Evolutionary conservation across 2,113 vertebrate genomes (phyloP).

Genomic region (Chionomys nivalis): DNA sequence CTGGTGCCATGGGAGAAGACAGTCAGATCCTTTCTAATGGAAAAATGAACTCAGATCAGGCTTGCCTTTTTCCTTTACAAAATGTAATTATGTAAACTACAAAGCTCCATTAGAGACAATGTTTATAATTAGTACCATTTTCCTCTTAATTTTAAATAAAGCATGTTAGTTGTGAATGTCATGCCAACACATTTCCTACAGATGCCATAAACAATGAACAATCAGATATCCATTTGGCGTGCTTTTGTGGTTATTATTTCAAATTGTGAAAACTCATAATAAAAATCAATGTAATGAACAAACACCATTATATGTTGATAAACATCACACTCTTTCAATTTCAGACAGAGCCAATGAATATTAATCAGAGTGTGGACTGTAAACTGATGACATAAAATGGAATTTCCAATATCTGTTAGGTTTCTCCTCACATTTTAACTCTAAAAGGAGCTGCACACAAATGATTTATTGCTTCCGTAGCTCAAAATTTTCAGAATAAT

Average conservation of each 20-base stretch:
- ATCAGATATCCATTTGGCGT: conserved; percentile 86
- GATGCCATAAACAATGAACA: conserved; percentile 87
- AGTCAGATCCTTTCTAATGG: conserved; percentile 83
- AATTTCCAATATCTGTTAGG: conserved; percentile 55
- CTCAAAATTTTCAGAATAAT: neutral
- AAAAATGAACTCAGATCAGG: conserved; percentile 86
- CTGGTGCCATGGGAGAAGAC: conserved; percentile 85
- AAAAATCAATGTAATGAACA: conserved; percentile 86
- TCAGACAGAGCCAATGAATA: conserved; percentile 72
- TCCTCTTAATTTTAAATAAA: conserved; percentile 85
- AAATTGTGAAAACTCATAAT: conserved; percentile 86
- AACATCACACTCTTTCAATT: conserved; percentile 87
- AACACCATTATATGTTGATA: conserved; percentile 86
- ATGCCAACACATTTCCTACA: conserved; percentile 85
- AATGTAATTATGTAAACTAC: conserved; percentile 87
- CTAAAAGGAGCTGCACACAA: neutral
- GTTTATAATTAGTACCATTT: conserved; percentile 86
- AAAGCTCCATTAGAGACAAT: conserved; percentile 86
- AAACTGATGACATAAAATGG: conserved; percentile 64
- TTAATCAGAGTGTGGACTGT: conserved; percentile 63
- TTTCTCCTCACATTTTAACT: conserved; percentile 33
- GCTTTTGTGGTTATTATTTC: conserved; percentile 83
- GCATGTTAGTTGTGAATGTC: conserved; percentile 78
- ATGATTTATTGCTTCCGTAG: conserved; percentile 27
- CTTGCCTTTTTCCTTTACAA: conserved; percentile 83